phyloP scores from a whole-genome alignment of 2,797 vertebrate species.

The Decapterus maruadsi region DNA sequence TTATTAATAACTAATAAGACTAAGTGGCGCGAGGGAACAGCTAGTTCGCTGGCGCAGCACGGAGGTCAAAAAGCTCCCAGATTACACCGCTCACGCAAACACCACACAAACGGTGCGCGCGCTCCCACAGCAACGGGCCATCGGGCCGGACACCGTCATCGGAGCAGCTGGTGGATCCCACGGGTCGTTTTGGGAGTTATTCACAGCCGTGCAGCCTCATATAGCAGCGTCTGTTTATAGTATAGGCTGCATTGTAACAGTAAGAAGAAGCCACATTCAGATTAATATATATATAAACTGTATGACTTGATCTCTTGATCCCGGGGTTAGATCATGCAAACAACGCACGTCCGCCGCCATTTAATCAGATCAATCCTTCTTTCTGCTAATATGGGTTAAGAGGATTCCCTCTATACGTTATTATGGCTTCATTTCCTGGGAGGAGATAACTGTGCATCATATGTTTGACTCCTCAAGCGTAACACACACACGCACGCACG shows the following conservation, averaged over 20 bases:
- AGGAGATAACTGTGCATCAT: constrained; percentile 19
- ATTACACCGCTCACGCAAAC: constrained; percentile 1
- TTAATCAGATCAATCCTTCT: constrained; percentile 65
- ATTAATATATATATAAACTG: no score
- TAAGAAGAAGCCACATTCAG: not conserved
- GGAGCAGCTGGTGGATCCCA: constrained; percentile 27
- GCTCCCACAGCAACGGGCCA: not conserved
- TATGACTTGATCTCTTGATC: constrained; percentile 61
- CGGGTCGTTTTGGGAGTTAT: constrained; percentile 22
- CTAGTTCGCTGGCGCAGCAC: not conserved
- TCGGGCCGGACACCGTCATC: constrained; percentile 9
- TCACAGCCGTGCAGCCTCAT: constrained; percentile 1
- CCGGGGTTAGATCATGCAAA: constrained; percentile 56
- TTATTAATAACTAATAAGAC: constrained; percentile 55
- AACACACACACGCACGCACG: not conserved
- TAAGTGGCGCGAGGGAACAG: constrained; percentile 41
- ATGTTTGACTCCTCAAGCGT: not conserved
- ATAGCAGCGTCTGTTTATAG: not conserved
- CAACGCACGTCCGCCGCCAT: constrained; percentile 50
- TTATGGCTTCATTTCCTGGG: constrained; percentile 34
- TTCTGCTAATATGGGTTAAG: constrained; percentile 62
- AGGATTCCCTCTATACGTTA: constrained; percentile 69
- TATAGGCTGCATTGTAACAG: not conserved
- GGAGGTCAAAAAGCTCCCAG: constrained; percentile 26
- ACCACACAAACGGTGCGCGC: not conserved